phyloP scores from a whole-genome alignment of 1,140 invertebrate species.

The Amyelois transitella region DNA sequence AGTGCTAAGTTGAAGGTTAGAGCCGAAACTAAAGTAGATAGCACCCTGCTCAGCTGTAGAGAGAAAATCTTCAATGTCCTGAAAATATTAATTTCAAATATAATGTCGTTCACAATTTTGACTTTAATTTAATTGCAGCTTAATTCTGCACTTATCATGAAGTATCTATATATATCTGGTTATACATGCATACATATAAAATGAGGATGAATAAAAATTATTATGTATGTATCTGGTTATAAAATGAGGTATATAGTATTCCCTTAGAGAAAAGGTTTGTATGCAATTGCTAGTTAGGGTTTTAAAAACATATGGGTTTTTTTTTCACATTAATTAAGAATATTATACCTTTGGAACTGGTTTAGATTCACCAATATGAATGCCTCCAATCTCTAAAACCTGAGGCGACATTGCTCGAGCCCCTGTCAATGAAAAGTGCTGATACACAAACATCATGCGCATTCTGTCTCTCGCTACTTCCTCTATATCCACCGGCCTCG shows the following conservation, averaged over 20 bases:
- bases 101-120: too few relatives aligned
- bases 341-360: not conserved
- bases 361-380: not conserved
- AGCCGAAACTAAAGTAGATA: constrained; percentile 78
- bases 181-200: too few relatives aligned
- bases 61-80: constrained; percentile 76
- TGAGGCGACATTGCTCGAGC: not conserved
- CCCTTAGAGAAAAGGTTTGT: too few relatives aligned
- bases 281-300: too few relatives aligned
- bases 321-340: not conserved
- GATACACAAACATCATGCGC: not conserved
- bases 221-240: too few relatives aligned
- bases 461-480: not conserved
- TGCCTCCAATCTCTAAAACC: not conserved
- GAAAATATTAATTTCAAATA: constrained; percentile 22
- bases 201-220: too few relatives aligned
- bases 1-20: constrained; percentile 53
- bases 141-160: too few relatives aligned
- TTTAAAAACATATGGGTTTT: too few relatives aligned
- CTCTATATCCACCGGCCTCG: not conserved
- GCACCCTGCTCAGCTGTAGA: constrained; percentile 74
- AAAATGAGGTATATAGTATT: too few relatives aligned
- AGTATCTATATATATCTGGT: too few relatives aligned
- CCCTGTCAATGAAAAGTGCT: not conserved
- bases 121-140: too few relatives aligned